Percentiles rank a stretch among this genome's conserved stretches.
These are phyloP conservation scores for Eustalomyia histrio DNA, from an alignment of 2,888 invertebrate species.

Conservation along the genomic window DNA sequence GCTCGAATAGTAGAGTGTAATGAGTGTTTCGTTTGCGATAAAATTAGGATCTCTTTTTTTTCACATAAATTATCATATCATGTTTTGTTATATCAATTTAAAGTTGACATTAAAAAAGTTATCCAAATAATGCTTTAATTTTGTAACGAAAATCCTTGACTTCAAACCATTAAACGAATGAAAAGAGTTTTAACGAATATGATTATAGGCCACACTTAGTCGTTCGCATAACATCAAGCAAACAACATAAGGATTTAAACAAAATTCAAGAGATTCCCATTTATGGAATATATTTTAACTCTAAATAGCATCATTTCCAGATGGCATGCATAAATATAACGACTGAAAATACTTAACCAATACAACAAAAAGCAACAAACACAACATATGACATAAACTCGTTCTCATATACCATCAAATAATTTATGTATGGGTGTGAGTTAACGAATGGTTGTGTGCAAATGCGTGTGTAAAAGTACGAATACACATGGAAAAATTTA, in stretches of 20 bases:
- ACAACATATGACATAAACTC: neutral
- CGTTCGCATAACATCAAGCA: neutral
- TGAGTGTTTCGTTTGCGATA: no score
- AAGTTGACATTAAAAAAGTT: no score
- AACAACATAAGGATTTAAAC: constrained; percentile 16
- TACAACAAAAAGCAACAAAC: constrained; percentile 1
- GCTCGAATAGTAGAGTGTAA: no score
- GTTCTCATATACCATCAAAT: constrained; percentile 20
- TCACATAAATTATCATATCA: no score
- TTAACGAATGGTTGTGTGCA: neutral
- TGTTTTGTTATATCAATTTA: no score
- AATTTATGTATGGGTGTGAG: constrained; percentile 22
- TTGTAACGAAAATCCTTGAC: no score
- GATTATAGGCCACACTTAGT: neutral
- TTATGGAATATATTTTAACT: neutral
- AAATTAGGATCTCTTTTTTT: no score
- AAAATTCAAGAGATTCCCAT: constrained; percentile 6
- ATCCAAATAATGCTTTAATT: no score
- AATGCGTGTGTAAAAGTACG: neutral
- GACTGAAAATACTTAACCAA: constrained; percentile 32
- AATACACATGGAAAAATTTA: neutral
- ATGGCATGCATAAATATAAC: constrained; percentile 40
- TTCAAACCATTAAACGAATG: no score
- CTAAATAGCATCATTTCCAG: constrained; percentile 49
- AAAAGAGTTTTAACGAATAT: neutral